These are phyloP conservation scores for Chlorops oryzae DNA, from an alignment of 1,140 invertebrate genomes.

Conservation along the genomic window DNA sequence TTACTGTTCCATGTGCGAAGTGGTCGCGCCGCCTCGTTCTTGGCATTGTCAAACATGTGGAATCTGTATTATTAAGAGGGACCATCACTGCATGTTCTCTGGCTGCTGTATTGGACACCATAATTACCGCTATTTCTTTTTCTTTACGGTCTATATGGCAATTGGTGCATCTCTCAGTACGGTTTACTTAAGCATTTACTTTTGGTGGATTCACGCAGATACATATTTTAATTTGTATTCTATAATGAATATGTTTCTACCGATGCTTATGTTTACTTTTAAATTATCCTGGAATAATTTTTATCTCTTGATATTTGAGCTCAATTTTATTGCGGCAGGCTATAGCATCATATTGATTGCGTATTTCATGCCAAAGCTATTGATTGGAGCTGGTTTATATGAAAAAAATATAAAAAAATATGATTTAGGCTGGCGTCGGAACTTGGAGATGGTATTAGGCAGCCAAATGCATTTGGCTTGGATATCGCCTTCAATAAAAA, in stretches of 20 bases:
- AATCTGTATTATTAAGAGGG: slow-evolving; percentile 79
- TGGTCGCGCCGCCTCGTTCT: slow-evolving; percentile 72
- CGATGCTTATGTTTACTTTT: slow-evolving; percentile 56
- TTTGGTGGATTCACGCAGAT: slow-evolving; percentile 51
- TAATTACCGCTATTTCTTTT: slow-evolving; percentile 83
- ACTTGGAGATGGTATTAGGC: slow-evolving; percentile 68
- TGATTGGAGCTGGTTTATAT: slow-evolving; percentile 60
- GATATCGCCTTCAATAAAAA: slow-evolving; percentile 70
- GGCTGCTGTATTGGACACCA: slow-evolving; percentile 82
- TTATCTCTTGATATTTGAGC: slow-evolving; percentile 63
- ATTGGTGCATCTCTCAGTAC: slow-evolving; percentile 64
- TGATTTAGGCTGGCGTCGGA: slow-evolving; percentile 63
- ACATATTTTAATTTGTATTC: slow-evolving; percentile 50
- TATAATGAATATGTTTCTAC: slow-evolving; percentile 60
- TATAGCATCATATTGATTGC: slow-evolving; percentile 62
- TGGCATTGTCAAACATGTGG: slow-evolving; percentile 82
- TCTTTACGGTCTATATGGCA: slow-evolving; percentile 73
- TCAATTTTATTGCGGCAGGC: slow-evolving; percentile 61
- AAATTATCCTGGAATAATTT: slow-evolving; percentile 46
- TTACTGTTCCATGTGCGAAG: slow-evolving; percentile 49
- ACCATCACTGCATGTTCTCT: slow-evolving; percentile 91
- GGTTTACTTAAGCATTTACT: slow-evolving; percentile 64
- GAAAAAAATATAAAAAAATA: slow-evolving; percentile 57
- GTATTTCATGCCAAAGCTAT: slow-evolving; percentile 57
- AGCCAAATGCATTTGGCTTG: slow-evolving; percentile 68